Base-by-base conservation (phyloP, 1,140 invertebrate species). In the Aporrectodea caliginosa region DNA sequence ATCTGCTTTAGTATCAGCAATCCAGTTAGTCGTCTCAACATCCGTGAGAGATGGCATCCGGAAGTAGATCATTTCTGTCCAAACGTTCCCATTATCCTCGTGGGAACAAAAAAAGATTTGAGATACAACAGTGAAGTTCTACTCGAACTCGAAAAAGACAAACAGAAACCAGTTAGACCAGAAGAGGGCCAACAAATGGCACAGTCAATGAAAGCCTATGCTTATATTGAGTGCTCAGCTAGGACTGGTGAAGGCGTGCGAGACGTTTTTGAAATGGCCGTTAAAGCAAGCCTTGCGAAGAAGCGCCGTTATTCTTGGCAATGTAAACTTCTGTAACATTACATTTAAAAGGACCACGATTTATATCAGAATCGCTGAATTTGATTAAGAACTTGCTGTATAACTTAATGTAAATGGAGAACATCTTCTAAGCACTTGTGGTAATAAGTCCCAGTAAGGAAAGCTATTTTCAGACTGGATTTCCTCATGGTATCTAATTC, bases 91-190 rank as follows among this genome's bases (percentile, higher is more conserved):
- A 14, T 72, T 32, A 27, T 72, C 27, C 32, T 72, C 14, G 70
- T 72, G 2, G 70, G 70, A 72, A 16, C 16, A 6, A 75, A 75
- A 16, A 33, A n/a, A n/a, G 32, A 31, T 75, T 34, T 75, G 16
- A 6, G 33, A 85, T 97, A 97, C 90, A 96, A 98, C 91, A 94
- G 95, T 32, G 93, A 93, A 6, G n/a, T n/a, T n/a, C n/a, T n/a
- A n/a, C n/a, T n/a, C n/a, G n/a, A n/a, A n/a, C n/a, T n/a, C n/a
- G n/a, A n/a, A n/a, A n/a, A n/a, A n/a, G 70, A 29, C 70, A 27
- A 27, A 72, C n/a, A 72, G 31, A 2, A 72, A n/a, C 31, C 74
- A 6, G 74, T 76, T 2, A 12, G 33, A 6, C 2, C 34, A 2
- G 74, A 76, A 32, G 74, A 76, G 29, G 74, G 74, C 14, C 74